These are phyloP conservation scores for Nicator chloris DNA, from an alignment of 2,113 vertebrate genomes.

Conservation along the genomic window DNA sequence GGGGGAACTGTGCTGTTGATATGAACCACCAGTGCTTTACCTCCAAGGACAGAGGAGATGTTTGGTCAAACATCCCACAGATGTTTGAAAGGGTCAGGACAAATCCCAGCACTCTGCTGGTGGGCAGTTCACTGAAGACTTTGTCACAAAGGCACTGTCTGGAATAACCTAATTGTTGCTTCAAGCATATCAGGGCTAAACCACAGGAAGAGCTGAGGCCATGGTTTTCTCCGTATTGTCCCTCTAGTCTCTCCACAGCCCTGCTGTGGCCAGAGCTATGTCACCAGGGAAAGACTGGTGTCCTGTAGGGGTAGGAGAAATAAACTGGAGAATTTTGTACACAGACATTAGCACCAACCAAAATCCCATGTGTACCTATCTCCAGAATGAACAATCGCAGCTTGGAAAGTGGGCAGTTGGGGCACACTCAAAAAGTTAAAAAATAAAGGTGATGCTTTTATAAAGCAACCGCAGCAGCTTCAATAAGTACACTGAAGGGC, in stretches of 20 bases:
- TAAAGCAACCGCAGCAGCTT: background rate
- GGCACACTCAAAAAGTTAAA: background rate
- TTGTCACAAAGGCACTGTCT: background rate
- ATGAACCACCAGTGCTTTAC: background rate
- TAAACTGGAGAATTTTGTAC: background rate
- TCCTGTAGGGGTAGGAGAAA: background rate
- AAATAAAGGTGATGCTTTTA: background rate
- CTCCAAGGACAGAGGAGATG: background rate
- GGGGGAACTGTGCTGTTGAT: background rate
- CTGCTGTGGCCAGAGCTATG: background rate
- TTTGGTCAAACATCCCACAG: background rate
- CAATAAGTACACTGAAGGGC: background rate
- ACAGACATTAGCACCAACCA: background rate
- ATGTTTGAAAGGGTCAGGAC: background rate
- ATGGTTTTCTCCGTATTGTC: background rate
- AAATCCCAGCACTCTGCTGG: background rate
- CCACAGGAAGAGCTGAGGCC: background rate
- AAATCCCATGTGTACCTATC: fast-evolving
- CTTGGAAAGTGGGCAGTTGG: background rate
- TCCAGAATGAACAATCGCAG: background rate
- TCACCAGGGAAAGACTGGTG: background rate
- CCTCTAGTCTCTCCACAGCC: background rate
- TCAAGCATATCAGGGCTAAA: background rate
- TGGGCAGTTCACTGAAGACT: background rate
- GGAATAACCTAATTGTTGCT: background rate